Evolutionary conservation across 2,888 invertebrate genomes (phyloP).

Genomic region (Diplolepis rosae): DNA sequence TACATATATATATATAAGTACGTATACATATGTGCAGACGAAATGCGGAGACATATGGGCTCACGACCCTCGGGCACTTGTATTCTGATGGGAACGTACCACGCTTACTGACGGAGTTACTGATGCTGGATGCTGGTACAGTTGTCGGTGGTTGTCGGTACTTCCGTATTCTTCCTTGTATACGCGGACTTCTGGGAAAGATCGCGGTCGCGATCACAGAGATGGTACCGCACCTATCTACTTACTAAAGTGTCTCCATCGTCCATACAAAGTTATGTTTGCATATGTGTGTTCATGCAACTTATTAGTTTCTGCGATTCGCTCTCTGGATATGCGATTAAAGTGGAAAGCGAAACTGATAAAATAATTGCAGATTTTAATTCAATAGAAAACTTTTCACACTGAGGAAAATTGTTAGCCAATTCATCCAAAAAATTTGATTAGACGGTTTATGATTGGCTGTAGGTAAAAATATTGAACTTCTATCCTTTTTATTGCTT

Average conservation of each 20-base stretch:
- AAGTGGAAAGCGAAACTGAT: slow-evolving; percentile 39
- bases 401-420: too few species aligned
- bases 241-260: slow-evolving; percentile 41
- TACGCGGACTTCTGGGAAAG: slow-evolving; percentile 51
- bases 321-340: slow-evolving; percentile 42
- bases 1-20: too few species aligned
- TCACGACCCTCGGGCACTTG: slow-evolving; percentile 58
- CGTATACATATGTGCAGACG: slow-evolving; percentile 46
- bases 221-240: slow-evolving; percentile 44
- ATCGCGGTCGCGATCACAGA: slow-evolving; percentile 53
- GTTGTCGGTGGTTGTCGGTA: slow-evolving; percentile 32
- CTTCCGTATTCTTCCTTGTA: slow-evolving; percentile 27
- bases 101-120: slow-evolving; percentile 7
- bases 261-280: slow-evolving; percentile 40
- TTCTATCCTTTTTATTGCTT: too few species aligned
- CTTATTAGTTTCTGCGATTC: slow-evolving; percentile 40
- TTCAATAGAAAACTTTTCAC: slow-evolving; percentile 5
- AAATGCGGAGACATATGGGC: slow-evolving; percentile 65
- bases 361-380: not conserved
- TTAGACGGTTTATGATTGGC: too few species aligned
- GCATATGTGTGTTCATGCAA: slow-evolving; percentile 45
- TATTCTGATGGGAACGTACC: slow-evolving; percentile 47
- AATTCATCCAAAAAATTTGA: too few species aligned
- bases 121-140: slow-evolving; percentile 10
- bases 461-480: too few species aligned